phyloP scores from a whole-genome alignment of 2,113 vertebrate species.

The Egretta garzetta region DNA sequence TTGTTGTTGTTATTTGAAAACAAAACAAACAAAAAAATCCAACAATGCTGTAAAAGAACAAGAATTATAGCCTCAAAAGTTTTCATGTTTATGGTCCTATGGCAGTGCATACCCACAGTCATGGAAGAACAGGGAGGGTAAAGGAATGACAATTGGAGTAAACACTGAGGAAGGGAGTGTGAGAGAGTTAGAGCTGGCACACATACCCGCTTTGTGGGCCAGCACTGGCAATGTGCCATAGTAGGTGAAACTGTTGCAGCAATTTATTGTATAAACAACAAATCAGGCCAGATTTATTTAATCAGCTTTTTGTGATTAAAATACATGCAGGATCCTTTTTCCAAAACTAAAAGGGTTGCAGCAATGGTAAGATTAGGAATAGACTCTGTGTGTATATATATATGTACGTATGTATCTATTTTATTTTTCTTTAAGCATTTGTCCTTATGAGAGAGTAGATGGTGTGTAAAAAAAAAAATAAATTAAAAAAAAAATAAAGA shows the following conservation, averaged over 20 bases:
- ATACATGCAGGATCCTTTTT: neutral
- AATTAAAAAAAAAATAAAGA: neutral
- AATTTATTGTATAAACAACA: neutral
- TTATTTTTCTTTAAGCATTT: neutral
- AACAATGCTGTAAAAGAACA: neutral
- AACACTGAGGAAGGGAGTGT: neutral
- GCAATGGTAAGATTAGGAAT: neutral
- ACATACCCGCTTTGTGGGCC: neutral
- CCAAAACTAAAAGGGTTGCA: neutral
- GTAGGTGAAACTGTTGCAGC: neutral
- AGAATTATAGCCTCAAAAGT: neutral
- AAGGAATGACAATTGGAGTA: neutral
- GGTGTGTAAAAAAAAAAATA: no score
- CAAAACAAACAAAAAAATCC: neutral
- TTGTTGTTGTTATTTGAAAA: neutral
- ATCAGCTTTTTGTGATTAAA: neutral
- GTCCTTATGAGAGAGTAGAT: neutral
- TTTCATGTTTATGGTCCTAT: neutral
- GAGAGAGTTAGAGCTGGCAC: neutral
- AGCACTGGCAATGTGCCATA: neutral
- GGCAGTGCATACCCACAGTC: neutral
- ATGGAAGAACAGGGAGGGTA: neutral
- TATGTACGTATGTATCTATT: neutral
- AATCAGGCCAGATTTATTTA: neutral
- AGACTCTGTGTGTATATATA: neutral